Evolutionary conservation across 2,888 invertebrate species (phyloP), one percentile per base, ranked within the genome.

Genomic region (Pollenia labialis): DNA sequence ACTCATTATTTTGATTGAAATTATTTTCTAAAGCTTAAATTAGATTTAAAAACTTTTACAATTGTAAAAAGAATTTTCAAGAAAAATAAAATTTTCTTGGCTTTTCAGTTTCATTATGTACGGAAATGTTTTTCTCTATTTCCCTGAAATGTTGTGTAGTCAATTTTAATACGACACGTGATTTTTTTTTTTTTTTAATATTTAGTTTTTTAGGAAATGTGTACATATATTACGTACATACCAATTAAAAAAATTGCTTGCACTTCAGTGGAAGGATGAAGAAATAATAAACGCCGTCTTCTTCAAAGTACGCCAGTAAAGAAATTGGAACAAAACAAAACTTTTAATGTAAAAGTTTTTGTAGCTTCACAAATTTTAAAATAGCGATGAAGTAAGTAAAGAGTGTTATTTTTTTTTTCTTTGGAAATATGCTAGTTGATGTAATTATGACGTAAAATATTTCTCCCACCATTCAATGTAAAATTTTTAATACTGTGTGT

Each of bases 331-430:
- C 8, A 23, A 50, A 58, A n/a, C 10, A 32, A 60, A 74, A 60
- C 32, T 60, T 74, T 74, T 74, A 74, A 74, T 58, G 32, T 7
- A 74, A 74, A 74, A 74, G 32, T 74, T 74, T 46, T 50, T 23
- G 12, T 11, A 40, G 16, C 42, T 62, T 9, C 9, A 42, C 16
- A 42, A 7, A 32, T 32, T 32, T 4, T 32, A 6, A 32, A 32
- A 0, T 32, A 32, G 4, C 4, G 6, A 32, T 32, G 32, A 32
- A 32, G 32, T 32, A 32, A 32, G 1, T 32, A 2, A 2, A 32
- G 32, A 32, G 32, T 6, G 32, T 32, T 32, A 2, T 32, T 4
- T 32, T 6, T 32, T 32, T 32, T 32, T 1, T 23, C n/a, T 23
- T 23, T 32, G 4, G 32, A 32, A 1, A 6, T 32, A 32, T 0